Evolutionary conservation across 2,888 invertebrate species (phyloP).

Genomic region (Ormyrus nitidulus): DNA sequence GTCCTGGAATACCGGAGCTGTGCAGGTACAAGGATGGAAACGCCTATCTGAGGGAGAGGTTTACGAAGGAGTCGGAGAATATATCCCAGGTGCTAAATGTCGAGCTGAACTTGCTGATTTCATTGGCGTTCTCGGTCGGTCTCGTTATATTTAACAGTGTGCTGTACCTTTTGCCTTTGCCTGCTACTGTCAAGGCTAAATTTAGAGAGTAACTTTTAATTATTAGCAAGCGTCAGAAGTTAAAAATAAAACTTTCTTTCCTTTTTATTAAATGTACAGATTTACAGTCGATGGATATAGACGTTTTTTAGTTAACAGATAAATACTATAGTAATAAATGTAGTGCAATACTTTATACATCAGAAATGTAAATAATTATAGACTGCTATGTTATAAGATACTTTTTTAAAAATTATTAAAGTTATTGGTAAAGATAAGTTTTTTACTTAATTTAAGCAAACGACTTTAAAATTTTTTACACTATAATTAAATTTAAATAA

Average conservation of each 20-base stretch:
- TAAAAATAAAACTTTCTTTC: not conserved
- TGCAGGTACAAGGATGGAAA: conserved; percentile 85
- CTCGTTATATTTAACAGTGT: conserved; percentile 90
- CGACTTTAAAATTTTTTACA: not conserved
- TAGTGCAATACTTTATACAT: not conserved
- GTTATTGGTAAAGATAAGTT: no score
- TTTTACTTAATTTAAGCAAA: not conserved
- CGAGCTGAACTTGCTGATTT: conserved; percentile 88
- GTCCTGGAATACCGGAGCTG: conserved; percentile 73
- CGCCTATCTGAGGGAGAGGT: conserved; percentile 84
- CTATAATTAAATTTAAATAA: not conserved
- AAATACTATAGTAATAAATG: not conserved
- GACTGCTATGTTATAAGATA: no score
- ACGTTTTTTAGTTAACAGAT: not conserved
- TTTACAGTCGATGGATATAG: not conserved
- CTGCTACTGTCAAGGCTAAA: conserved; percentile 89
- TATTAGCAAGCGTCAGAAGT: no score
- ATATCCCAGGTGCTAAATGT: conserved; percentile 81
- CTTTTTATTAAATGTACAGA: not conserved
- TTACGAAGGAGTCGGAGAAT: conserved; percentile 78
- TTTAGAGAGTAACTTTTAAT: conserved; percentile 83
- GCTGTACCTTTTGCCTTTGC: conserved; percentile 89
- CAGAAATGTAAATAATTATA: not conserved
- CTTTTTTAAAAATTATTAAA: no score
- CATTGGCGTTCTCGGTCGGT: conserved; percentile 89